phyloP scores from a whole-genome alignment of 2,797 vertebrate species.

The Molossus molossus region DNA sequence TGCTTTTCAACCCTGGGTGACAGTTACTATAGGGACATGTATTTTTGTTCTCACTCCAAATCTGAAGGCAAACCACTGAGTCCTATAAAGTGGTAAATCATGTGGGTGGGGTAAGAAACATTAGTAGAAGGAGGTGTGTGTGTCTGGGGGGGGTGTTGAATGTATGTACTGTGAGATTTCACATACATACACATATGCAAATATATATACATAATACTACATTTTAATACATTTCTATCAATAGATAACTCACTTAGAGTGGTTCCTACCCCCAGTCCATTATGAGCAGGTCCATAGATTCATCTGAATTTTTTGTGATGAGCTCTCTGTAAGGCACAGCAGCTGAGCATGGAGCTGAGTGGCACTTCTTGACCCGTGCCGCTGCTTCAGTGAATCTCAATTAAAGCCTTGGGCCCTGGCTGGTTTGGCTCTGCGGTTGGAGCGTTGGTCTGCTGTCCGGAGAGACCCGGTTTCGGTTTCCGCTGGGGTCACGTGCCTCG shows the following conservation, averaged over 20 bases:
- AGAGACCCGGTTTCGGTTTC: too few species aligned
- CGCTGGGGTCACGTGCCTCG: too few species aligned
- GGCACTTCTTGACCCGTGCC: background rate
- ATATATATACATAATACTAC: background rate
- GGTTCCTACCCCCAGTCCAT: background rate
- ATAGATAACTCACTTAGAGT: background rate
- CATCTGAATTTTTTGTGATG: background rate
- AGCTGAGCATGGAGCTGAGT: background rate
- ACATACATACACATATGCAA: background rate
- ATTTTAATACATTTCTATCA: background rate
- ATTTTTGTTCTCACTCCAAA: slow-evolving; percentile 31
- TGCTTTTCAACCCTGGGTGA: background rate
- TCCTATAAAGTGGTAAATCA: background rate
- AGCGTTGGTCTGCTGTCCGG: too few species aligned
- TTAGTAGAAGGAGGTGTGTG: background rate
- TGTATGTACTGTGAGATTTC: background rate
- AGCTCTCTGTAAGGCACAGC: background rate
- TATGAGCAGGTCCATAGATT: background rate
- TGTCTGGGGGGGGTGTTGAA: background rate
- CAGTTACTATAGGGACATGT: background rate
- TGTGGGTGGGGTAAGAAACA: background rate
- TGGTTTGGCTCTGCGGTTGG: too few species aligned
- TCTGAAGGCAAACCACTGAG: background rate
- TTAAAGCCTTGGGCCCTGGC: too few species aligned
- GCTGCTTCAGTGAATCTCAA: background rate